phyloP scores from a whole-genome alignment of 2,113 vertebrate species.

The Myotis davidii region DNA sequence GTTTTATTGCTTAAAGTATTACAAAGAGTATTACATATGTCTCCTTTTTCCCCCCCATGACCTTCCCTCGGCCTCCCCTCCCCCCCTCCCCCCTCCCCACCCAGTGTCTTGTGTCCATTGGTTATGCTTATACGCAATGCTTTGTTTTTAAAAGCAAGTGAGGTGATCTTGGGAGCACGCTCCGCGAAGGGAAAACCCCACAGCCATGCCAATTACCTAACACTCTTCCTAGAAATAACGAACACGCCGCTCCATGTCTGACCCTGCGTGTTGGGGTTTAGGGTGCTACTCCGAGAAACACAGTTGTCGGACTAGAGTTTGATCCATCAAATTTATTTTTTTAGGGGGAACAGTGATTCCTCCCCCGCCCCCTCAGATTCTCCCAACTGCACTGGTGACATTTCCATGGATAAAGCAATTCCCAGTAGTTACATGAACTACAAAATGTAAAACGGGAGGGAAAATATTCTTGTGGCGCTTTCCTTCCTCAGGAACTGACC shows the following conservation, averaged over 20 bases:
- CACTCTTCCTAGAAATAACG: background rate
- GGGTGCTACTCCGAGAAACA: background rate
- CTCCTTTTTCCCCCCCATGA: too few relatives aligned
- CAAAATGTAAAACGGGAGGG: constrained; percentile 28
- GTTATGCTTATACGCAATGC: background rate
- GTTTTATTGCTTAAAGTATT: too few relatives aligned
- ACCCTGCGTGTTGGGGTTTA: background rate
- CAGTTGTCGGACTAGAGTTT: background rate
- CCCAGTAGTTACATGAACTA: background rate
- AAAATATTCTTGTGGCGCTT: background rate
- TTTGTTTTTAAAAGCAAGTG: background rate
- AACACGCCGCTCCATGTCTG: background rate
- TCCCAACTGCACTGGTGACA: background rate
- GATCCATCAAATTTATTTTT: constrained; percentile 29
- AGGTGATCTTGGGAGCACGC: background rate
- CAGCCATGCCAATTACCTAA: background rate
- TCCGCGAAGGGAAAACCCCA: fast-evolving
- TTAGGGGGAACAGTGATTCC: background rate
- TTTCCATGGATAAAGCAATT: background rate
- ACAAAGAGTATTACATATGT: too few relatives aligned
- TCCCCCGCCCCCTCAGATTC: background rate
- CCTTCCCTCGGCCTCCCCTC: too few relatives aligned
- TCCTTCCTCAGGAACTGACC: constrained; percentile 1
- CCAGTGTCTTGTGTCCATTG: too few relatives aligned
- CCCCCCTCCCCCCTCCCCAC: too few relatives aligned